These are phyloP conservation scores for Varanus salvator DNA, from an alignment of 2,113 vertebrate species.

Conservation along the genomic window DNA sequence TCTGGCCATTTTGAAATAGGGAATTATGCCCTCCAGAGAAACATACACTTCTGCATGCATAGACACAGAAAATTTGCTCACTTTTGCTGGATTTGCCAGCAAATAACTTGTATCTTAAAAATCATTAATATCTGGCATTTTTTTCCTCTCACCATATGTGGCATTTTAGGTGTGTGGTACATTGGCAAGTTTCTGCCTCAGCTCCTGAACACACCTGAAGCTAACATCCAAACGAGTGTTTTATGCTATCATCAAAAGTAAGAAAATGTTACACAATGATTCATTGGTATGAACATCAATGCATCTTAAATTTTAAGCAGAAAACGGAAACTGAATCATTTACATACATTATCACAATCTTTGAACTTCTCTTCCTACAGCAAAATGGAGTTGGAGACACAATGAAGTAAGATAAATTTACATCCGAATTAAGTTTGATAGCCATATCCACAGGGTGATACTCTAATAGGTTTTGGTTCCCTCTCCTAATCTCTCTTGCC, in stretches of 20 bases:
- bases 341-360: not conserved
- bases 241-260: not conserved
- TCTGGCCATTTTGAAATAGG: conserved; percentile 19
- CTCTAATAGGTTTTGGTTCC: not conserved
- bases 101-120: conserved; percentile 12
- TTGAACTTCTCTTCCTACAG: not conserved
- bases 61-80: conserved; percentile 15
- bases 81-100: conserved; percentile 15
- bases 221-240: not conserved
- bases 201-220: not conserved
- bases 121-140: conserved; percentile 6
- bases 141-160: not conserved
- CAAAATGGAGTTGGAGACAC: not conserved
- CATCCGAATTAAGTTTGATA: not conserved
- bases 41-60: conserved; percentile 12
- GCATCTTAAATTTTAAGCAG: not conserved
- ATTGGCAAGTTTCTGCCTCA: not conserved
- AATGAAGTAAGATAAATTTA: conserved; percentile 13
- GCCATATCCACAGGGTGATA: conserved; percentile 10
- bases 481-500: not conserved
- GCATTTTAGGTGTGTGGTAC: not conserved
- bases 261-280: not conserved
- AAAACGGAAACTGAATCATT: not conserved
- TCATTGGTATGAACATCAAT: not conserved
- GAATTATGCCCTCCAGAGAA: conserved; percentile 31